These are phyloP conservation scores for Corbicula japonica DNA, from an alignment of 2,888 invertebrate genomes.

Conservation along the genomic window DNA sequence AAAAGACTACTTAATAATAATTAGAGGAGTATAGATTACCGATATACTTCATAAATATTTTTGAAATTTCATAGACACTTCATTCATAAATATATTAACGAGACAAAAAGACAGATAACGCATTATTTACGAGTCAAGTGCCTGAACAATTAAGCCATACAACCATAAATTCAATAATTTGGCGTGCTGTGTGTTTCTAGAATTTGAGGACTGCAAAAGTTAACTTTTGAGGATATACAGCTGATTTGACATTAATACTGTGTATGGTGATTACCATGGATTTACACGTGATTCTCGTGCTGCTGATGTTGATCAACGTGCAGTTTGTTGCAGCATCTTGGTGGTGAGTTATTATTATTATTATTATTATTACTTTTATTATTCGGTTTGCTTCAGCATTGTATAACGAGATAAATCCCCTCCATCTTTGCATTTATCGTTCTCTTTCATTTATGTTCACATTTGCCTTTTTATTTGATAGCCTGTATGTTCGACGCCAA, in stretches of 20 bases:
- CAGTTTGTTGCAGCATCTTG: slow-evolving; percentile 72
- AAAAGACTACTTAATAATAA: slow-evolving; percentile 17
- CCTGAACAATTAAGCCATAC: too few relatives aligned
- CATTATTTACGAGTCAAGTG: background rate
- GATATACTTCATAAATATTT: background rate
- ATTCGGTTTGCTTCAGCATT: background rate
- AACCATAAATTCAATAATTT: too few relatives aligned
- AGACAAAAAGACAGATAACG: background rate
- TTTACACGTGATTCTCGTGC: slow-evolving; percentile 31
- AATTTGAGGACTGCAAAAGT: too few relatives aligned
- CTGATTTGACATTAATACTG: too few relatives aligned
- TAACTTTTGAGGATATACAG: too few relatives aligned
- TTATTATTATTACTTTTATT: background rate
- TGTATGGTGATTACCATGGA: slow-evolving; percentile 15
- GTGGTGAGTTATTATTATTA: slow-evolving; percentile 71
- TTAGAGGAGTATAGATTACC: slow-evolving; percentile 31
- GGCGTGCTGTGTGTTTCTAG: too few relatives aligned
- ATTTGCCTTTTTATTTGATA: background rate
- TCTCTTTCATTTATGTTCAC: background rate
- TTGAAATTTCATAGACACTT: background rate
- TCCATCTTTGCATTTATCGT: background rate
- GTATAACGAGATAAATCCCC: background rate
- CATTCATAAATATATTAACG: slow-evolving; percentile 27
- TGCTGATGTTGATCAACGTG: slow-evolving; percentile 63
- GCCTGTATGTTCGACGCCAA: too few relatives aligned